A percentile compares a stretch with the other conserved stretches of the same genome.
phyloP scores from a whole-genome alignment of 2,797 vertebrate species.

The Cirrhinus mrigala region DNA sequence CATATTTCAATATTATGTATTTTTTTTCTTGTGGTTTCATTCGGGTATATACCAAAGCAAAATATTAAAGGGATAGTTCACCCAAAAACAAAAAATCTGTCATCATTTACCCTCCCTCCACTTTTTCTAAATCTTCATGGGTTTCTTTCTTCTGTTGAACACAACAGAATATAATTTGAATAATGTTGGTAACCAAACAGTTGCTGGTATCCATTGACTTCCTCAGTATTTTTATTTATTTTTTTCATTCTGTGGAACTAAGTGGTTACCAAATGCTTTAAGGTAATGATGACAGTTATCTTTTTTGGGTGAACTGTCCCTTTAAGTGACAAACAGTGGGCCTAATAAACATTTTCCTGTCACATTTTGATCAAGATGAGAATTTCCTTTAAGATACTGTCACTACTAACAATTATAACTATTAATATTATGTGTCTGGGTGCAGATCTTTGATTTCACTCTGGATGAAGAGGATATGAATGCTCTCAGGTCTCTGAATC shows the following conservation, averaged over 20 bases:
- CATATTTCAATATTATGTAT: not conserved
- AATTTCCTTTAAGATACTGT: too few species aligned
- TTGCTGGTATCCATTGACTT: not conserved
- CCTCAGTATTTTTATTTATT: too few species aligned
- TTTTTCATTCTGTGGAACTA: not conserved
- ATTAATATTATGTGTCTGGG: not conserved
- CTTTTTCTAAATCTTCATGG: not conserved
- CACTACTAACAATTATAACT: too few species aligned
- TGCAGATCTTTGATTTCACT: conserved; percentile 70
- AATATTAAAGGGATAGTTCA: not conserved
- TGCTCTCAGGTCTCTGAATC: conserved; percentile 72
- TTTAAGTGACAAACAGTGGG: not conserved
- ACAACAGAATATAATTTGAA: not conserved
- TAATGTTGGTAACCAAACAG: not conserved
- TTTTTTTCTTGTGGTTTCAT: not conserved
- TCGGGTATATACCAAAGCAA: not conserved
- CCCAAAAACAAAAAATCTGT: not conserved
- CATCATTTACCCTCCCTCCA: not conserved
- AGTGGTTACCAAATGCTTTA: too few species aligned
- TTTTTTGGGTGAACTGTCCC: not conserved
- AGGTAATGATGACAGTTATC: not conserved
- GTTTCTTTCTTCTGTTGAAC: not conserved
- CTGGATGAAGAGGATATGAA: conserved; percentile 76
- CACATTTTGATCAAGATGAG: not conserved
- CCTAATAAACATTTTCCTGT: not conserved